Conservation (phyloP, 2,888 invertebrate genomes). For the Boloria euphrosyne region DNA sequence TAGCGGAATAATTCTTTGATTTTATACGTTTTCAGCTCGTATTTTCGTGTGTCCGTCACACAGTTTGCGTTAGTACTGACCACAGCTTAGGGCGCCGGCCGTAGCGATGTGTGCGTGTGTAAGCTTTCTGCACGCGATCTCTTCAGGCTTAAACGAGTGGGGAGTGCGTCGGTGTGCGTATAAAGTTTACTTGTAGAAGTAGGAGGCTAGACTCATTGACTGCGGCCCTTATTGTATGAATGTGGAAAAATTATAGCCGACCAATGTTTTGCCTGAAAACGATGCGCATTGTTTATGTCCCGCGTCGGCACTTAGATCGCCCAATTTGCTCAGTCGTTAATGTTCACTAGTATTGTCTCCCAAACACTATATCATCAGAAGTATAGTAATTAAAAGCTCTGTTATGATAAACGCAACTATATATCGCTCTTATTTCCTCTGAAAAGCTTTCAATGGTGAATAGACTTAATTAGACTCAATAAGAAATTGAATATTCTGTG, state of each 20-base stretch:
- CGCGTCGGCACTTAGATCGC: constrained; percentile 70
- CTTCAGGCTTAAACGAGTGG: constrained; percentile 73
- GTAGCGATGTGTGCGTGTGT: constrained; percentile 76
- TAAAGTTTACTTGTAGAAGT: constrained; percentile 72
- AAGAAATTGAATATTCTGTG: no score
- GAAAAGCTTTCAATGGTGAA: background rate
- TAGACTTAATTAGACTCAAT: no score
- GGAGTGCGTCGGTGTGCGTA: constrained; percentile 72
- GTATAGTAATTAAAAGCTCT: constrained; percentile 68
- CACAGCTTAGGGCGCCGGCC: constrained; percentile 81
- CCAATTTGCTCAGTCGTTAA: constrained; percentile 75
- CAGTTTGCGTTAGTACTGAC: constrained; percentile 82
- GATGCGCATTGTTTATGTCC: constrained; percentile 76
- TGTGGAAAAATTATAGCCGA: constrained; percentile 82
- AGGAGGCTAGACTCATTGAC: constrained; percentile 82
- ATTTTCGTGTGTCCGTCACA: constrained; percentile 82
- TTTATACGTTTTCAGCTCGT: constrained; percentile 75
- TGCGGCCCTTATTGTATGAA: constrained; percentile 82
- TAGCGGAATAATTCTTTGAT: constrained; percentile 55
- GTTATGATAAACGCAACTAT: background rate
- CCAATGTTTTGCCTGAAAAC: constrained; percentile 76
- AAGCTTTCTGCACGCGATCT: constrained; percentile 81
- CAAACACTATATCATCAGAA: constrained; percentile 70
- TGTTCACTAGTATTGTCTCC: constrained; percentile 68
- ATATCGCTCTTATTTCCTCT: no score